Evolutionary conservation across 2,888 invertebrate species (phyloP).

Genomic region (Scaptomyza reducta): DNA sequence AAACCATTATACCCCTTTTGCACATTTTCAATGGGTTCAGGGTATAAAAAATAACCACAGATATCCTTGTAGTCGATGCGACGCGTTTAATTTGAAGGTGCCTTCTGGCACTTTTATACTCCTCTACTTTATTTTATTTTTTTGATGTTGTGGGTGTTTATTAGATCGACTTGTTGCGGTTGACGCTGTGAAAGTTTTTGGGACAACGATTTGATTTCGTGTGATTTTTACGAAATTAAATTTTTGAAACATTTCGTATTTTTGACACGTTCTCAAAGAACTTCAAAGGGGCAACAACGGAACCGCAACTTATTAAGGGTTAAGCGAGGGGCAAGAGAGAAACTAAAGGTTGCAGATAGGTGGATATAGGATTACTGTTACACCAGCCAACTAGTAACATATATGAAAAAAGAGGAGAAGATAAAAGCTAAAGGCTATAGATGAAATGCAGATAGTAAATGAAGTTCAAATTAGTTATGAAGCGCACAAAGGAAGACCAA

Average conservation of each 20-base stretch:
- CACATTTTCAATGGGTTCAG: no score
- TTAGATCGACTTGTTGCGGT: slow-evolving; percentile 69
- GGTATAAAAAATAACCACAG: slow-evolving; percentile 45
- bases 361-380: no score
- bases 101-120: slow-evolving; percentile 43
- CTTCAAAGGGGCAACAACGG: slow-evolving; percentile 38
- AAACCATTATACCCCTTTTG: no score
- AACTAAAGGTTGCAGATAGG: no score
- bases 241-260: slow-evolving; percentile 42
- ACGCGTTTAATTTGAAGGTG: slow-evolving; percentile 62
- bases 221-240: slow-evolving; percentile 56
- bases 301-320: slow-evolving; percentile 25
- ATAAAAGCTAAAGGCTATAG: slow-evolving; percentile 27
- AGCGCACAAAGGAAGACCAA: slow-evolving; percentile 45
- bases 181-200: slow-evolving; percentile 39
- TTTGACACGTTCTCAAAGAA: slow-evolving; percentile 43
- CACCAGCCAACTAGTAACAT: no score
- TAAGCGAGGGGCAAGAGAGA: neutral
- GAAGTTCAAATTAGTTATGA: slow-evolving; percentile 77
- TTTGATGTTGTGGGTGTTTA: slow-evolving; percentile 49
- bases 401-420: neutral
- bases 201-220: slow-evolving; percentile 54
- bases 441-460: slow-evolving; percentile 65
- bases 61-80: slow-evolving; percentile 27
- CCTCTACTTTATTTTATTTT: slow-evolving; percentile 3